phyloP scores from a whole-genome alignment of 2,888 invertebrate species.

The Phania funesta region DNA sequence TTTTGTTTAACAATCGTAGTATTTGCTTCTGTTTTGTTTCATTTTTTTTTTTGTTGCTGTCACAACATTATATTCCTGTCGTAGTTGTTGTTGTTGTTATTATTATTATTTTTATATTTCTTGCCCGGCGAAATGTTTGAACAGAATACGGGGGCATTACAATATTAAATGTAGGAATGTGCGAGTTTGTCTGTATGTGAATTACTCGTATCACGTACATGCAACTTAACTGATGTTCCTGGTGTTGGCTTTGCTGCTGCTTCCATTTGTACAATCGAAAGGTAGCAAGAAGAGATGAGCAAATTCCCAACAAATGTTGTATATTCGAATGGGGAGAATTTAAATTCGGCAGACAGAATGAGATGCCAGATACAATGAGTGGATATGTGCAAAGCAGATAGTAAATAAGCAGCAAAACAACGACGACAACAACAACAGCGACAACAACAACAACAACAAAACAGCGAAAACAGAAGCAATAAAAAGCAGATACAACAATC shows the following conservation, averaged over 20 bases:
- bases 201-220: constrained; percentile 1
- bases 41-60: constrained; percentile 44
- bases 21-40: constrained; percentile 51
- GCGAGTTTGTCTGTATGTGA: background rate
- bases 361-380: constrained; percentile 68
- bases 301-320: constrained; percentile 25
- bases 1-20: constrained; percentile 55
- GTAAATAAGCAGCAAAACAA: constrained; percentile 36
- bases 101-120: background rate
- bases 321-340: constrained; percentile 34
- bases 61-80: constrained; percentile 53
- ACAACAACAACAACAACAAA: constrained; percentile 29
- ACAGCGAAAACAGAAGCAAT: constrained; percentile 22
- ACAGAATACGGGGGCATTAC: constrained; percentile 37
- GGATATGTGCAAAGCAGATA: constrained; percentile 62
- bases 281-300: constrained; percentile 43
- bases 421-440: constrained; percentile 43
- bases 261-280: constrained; percentile 51
- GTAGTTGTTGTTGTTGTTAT: constrained; percentile 31
- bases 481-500: constrained; percentile 63
- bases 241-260: constrained; percentile 51
- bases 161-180: constrained; percentile 10
- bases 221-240: constrained; percentile 21
- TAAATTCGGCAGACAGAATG: constrained; percentile 64
- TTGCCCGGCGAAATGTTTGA: constrained; percentile 44